Base-by-base conservation (phyloP, 2,888 invertebrate species). In the Rhingia campestris region DNA sequence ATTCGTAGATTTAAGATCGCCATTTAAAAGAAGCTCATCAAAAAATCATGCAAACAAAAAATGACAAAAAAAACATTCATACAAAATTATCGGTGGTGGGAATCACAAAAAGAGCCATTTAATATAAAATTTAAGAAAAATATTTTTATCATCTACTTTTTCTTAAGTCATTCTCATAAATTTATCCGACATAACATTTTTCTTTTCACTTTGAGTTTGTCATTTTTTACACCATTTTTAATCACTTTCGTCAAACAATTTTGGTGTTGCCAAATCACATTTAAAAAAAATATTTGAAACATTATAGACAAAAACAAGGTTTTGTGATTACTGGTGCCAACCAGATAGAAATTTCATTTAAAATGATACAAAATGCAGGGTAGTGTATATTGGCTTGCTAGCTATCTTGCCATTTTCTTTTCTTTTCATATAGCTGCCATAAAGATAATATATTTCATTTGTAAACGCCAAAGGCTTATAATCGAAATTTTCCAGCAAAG, bases 321-420 rank as follows among this genome's bases (percentile, higher is more conserved):
- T 87, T 88, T 89, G 89, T 89, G 89, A 89, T 89, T 86, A 79
- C 87, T 88, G 87, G 87, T 87, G 86, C 53, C 66, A 86, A 87
- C 87, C 88, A 88, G 88, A 89, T 87, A 77, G 67, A 74, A 82
- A 53, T 77, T 82, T 82, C 82, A 82, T 82, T 82, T 14, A 79
- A 82, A 82, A 82, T 82, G 82, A 82, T 82, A 81, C 53, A 81
- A 81, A 81, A 64, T 73, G 73, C 81, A 73, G 37, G 82, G 39
- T 73, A 82, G 81, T 59, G 54, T 56, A 80, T 22, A 35, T 69
- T 61, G 64, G 53, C 61, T 32, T 33, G 67, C 49, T 76, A 47
- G 33, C 73, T 82, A 69, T 74, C 77, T 67, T 63, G 77, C 67
- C 61, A 75, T 77, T 81, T 66, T 39, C 6, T 74, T 56, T 81